A percentile compares a stretch with the other conserved stretches of the same genome.
phyloP scores from a whole-genome alignment of 1,140 invertebrate species.

The Cyclina sinensis region DNA sequence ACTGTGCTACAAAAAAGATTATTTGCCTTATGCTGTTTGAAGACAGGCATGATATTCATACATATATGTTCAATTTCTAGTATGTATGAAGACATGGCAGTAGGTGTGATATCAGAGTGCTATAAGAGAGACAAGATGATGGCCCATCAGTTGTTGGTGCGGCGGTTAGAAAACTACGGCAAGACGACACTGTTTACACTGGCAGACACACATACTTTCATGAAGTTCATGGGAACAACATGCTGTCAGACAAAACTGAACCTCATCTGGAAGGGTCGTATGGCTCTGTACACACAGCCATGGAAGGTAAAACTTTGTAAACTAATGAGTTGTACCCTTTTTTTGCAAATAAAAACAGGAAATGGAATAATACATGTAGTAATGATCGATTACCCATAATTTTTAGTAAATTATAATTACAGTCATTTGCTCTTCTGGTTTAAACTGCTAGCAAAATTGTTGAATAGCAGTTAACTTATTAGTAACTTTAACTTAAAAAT shows the following conservation, averaged over 20 bases:
- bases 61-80: constrained; percentile 73
- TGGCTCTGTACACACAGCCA: constrained; percentile 83
- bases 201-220: constrained; percentile 80
- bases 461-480: too few species aligned
- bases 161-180: constrained; percentile 77
- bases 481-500: too few species aligned
- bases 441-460: too few species aligned
- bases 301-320: constrained; percentile 76
- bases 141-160: constrained; percentile 78
- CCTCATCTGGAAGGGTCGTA: constrained; percentile 84
- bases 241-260: constrained; percentile 85
- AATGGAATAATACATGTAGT: too few species aligned
- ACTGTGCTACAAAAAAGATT: too few species aligned
- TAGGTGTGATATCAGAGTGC: constrained; percentile 83
- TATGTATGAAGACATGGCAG: constrained; percentile 83
- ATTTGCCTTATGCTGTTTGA: too few species aligned
- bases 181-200: constrained; percentile 79
- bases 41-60: not conserved
- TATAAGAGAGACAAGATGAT: constrained; percentile 79
- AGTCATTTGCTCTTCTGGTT: too few species aligned
- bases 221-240: constrained; percentile 85
- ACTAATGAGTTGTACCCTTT: too few species aligned
- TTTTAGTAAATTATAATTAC: too few species aligned
- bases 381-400: too few species aligned
- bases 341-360: too few species aligned